Percentiles rank a stretch among this genome's conserved stretches.
phyloP scores from a whole-genome alignment of 2,797 vertebrate genomes.

The Gastrophryne carolinensis region DNA sequence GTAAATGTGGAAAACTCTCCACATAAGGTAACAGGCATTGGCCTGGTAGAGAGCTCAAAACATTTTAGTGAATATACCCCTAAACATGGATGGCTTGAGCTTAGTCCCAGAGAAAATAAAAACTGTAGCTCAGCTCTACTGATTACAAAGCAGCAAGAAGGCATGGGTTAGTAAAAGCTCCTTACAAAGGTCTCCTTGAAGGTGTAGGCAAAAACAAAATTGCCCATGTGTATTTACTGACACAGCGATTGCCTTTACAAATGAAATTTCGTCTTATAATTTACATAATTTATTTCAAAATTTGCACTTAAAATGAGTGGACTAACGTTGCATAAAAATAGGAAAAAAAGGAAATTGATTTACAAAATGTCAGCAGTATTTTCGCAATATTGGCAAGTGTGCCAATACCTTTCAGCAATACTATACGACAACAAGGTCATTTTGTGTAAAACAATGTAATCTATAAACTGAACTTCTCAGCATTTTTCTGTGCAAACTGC shows the following conservation, averaged over 20 bases:
- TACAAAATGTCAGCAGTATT: constrained; percentile 28
- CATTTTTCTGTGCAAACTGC: not conserved
- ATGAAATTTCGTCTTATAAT: not conserved
- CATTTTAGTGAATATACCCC: no score
- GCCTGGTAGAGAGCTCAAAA: no score
- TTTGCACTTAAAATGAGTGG: not conserved
- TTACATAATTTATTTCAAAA: constrained; percentile 16
- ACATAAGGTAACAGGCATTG: no score
- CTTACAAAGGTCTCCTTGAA: no score
- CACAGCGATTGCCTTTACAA: not conserved
- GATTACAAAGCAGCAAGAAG: no score
- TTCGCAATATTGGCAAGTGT: constrained; percentile 20
- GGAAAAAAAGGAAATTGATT: constrained; percentile 34
- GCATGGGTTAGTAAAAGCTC: no score
- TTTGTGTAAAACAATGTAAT: not conserved
- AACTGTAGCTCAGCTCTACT: no score
- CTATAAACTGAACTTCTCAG: not conserved
- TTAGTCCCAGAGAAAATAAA: no score
- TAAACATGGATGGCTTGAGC: no score
- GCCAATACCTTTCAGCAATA: constrained; percentile 25
- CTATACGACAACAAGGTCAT: constrained; percentile 15
- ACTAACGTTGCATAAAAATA: constrained; percentile 13
- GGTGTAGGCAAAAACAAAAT: not conserved
- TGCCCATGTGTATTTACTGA: not conserved
- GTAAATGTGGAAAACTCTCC: no score